Evolutionary conservation across 2,888 invertebrate genomes (phyloP), one percentile per base, ranked within the genome.

Genomic region (Acheta domesticus): DNA sequence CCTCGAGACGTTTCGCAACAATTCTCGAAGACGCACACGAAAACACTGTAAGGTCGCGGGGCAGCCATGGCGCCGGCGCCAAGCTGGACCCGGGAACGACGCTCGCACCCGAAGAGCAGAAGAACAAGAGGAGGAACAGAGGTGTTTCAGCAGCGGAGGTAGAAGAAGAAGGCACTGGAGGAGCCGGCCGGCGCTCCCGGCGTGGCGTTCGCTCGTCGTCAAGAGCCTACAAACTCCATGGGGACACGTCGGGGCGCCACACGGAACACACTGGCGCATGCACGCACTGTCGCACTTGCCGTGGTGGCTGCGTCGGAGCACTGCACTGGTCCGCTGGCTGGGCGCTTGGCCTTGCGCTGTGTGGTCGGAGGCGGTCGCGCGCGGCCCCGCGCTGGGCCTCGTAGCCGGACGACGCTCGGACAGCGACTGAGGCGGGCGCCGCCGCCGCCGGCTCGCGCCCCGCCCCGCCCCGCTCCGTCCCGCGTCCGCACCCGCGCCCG

Each of bases 1-100:
- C 62, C 62, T 62, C 62, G 62, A 62, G 62, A 62, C 62, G 62
- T 62, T 62, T 62, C 62, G n/a, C 62, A 62, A 62, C 62, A 62
- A 62, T 62, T 62, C 62, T 62, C 62, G 62, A 62, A 62, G 62
- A 62, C n/a, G 62, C 62, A 62, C 62, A 62, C 62, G n/a, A 62
- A 19, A 14, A 62, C 62, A 62, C 62, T 36, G 36, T 36, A 36
- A 36, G 36, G 36, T 14, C 62, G 62, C 62, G n/a, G n/a, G 62
- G 1, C 14, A 62, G 62, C 62, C 62, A 62, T 62, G 62, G 16
- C 62, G 14, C 62, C 62, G 36, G 62, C 62, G 62, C n/a, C 36
- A 8, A 36, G 36, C 36, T 36, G 36, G 36, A 36, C n/a, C 62
- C n/a, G n/a, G 14, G 62, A 62, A 62, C 36, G 62, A 14, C 62